Evolutionary conservation across 2,888 invertebrate species (phyloP), one percentile per base, ranked within the genome.

Genomic region (Cinara cedri): DNA sequence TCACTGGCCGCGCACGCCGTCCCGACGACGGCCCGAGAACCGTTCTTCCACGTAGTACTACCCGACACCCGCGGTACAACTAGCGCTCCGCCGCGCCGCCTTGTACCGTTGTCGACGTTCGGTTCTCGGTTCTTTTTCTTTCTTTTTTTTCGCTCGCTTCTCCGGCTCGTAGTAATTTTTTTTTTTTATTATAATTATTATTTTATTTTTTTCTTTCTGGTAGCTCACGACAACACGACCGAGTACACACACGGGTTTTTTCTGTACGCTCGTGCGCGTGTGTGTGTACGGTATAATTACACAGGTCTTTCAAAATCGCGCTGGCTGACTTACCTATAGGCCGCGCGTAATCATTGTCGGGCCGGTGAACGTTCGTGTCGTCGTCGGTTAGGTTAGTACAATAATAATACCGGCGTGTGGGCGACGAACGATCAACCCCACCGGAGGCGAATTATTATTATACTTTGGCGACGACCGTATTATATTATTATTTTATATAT

Each of bases 31-130:
- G 68, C 34, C 46, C 19, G 76, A 78, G 68, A 78, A 78, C 76
- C 76, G 76, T 78, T 78, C 76, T 78, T 78, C 76, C 68, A 57
- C 55, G 76, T 78, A 76, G 76, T 78, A 76, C 57, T 42, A n/a
- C 19, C 26, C 34, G 70, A 21, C 55, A n/a, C n/a, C 26, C 34
- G 70, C 21, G 4, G 24, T 66, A 68, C 76, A 78, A n/a, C 66
- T 68, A 68, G 66, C 75, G 66, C 76, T 78, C 26, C 68, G 51
- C 42, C 19, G 34, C 21, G 26, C 62, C 55, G 46, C 57, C 46
- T 19, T 49, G 19, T 68, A 66, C 66, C 63, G 74, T 74, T 72
- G 65, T n/a, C 11, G 46, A 21, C 24, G 57, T 46, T 26, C 1
- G 24, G 10, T 62, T 62, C 6, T 34, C 6, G 6, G n/a, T n/a